Evolutionary conservation across 92 coral and sea anemone species (phyloP).

Genomic region (Umimayanthus kanabou): DNA sequence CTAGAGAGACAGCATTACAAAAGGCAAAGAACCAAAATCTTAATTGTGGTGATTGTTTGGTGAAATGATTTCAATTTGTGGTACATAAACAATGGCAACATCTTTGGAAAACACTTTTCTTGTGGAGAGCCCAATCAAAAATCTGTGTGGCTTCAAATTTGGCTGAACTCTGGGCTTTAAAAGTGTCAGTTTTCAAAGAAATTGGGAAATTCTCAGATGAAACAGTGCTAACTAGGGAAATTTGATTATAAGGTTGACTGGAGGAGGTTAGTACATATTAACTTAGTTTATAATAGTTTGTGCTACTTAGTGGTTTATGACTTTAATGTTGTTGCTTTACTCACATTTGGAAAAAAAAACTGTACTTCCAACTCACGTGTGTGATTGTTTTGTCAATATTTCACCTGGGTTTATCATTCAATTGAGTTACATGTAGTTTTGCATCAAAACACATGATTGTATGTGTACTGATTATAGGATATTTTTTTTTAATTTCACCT

Average conservation of each 20-base stretch:
- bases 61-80: conserved; percentile 22
- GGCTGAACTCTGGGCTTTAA: conserved; percentile 30
- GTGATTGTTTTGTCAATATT: not conserved
- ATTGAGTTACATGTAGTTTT: too few relatives aligned
- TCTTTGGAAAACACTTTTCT: conserved; percentile 3
- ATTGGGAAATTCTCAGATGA: conserved; percentile 32
- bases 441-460: too few relatives aligned
- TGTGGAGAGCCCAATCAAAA: conserved; percentile 41
- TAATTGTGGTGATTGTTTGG: not conserved
- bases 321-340: not conserved
- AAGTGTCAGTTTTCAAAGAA: conserved; percentile 33
- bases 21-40: conserved; percentile 18
- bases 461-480: too few relatives aligned
- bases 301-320: not conserved
- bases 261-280: conserved; percentile 32
- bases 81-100: conserved; percentile 8
- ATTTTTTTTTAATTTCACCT: too few relatives aligned
- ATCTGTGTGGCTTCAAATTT: conserved; percentile 42
- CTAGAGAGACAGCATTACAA: not conserved
- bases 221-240: conserved; percentile 29
- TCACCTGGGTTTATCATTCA: too few relatives aligned
- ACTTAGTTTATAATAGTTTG: not conserved
- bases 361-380: not conserved
- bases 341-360: not conserved
- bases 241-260: conserved; percentile 26